phyloP scores from a whole-genome alignment of 2,888 invertebrate genomes.

The Mythimna pallens region DNA sequence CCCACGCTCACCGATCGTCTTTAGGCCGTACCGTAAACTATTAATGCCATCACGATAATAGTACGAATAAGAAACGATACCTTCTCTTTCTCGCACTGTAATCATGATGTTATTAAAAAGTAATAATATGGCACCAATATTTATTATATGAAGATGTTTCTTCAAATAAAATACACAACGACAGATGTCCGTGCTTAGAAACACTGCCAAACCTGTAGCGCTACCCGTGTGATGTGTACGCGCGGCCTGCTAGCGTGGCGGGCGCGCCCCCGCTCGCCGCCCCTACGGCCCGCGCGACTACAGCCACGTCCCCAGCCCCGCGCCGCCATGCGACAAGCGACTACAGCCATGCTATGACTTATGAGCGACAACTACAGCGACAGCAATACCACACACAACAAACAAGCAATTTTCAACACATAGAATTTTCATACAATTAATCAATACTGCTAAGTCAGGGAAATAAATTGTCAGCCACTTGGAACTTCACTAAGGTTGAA shows the following conservation, averaged over 20 bases:
- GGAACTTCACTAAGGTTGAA: neutral
- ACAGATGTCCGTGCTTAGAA: neutral
- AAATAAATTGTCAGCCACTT: neutral
- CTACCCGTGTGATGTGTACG: neutral
- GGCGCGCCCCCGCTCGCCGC: no score
- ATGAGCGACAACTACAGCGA: constrained; percentile 18
- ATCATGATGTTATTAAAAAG: neutral
- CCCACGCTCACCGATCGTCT: neutral
- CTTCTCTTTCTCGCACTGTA: neutral
- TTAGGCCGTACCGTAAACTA: neutral
- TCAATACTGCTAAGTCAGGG: neutral
- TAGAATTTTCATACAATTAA: neutral
- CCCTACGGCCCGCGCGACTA: constrained; percentile 12
- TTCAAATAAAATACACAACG: neutral
- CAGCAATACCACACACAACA: constrained; percentile 13
- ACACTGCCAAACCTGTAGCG: neutral
- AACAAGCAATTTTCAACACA: constrained; percentile 3
- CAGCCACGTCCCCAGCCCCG: constrained; percentile 11
- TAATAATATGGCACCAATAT: neutral
- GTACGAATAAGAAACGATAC: neutral
- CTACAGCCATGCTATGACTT: constrained; percentile 26
- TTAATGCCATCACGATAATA: neutral
- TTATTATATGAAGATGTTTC: neutral
- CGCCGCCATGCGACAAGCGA: constrained; percentile 26
- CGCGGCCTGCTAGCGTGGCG: neutral